Conservation (phyloP, 1,140 invertebrate genomes). For the Pogonus chalceus region DNA sequence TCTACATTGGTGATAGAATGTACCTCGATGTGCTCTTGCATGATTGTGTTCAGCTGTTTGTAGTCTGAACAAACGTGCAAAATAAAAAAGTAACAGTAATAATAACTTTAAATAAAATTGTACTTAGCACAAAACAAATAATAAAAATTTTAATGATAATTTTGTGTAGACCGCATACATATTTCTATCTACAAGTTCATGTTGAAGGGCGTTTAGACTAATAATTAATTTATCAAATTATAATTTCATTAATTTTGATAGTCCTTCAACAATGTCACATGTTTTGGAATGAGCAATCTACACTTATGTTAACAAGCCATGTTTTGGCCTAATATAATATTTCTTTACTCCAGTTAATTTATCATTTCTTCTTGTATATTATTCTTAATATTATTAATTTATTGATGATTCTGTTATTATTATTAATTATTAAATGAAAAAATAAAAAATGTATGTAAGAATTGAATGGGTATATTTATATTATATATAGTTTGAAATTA, state of each 20-base stretch:
- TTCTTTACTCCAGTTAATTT: neutral
- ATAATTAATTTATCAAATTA: too few species aligned
- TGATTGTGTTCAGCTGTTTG: conserved; percentile 7
- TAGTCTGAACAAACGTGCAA: conserved; percentile 19
- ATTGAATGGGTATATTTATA: conserved; percentile 1
- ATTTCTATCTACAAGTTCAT: too few species aligned
- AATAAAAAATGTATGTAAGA: neutral
- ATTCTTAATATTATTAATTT: neutral
- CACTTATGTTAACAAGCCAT: too few species aligned
- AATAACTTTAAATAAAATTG: conserved; percentile 18
- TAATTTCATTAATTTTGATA: too few species aligned
- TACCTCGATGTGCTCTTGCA: neutral
- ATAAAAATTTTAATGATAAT: conserved; percentile 11
- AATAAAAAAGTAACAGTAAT: neutral
- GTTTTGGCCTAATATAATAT: neutral
- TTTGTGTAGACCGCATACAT: neutral
- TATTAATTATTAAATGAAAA: neutral
- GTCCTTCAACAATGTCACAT: too few species aligned
- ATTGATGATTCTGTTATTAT: neutral
- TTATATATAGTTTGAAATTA: conserved; percentile 1
- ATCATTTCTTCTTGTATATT: neutral
- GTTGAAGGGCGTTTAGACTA: too few species aligned
- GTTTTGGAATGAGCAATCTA: too few species aligned
- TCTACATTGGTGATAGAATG: conserved; percentile 7
- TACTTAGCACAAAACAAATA: conserved; percentile 32